phyloP scores from a whole-genome alignment of 2,113 vertebrate genomes.

The Regulus satrapa region DNA sequence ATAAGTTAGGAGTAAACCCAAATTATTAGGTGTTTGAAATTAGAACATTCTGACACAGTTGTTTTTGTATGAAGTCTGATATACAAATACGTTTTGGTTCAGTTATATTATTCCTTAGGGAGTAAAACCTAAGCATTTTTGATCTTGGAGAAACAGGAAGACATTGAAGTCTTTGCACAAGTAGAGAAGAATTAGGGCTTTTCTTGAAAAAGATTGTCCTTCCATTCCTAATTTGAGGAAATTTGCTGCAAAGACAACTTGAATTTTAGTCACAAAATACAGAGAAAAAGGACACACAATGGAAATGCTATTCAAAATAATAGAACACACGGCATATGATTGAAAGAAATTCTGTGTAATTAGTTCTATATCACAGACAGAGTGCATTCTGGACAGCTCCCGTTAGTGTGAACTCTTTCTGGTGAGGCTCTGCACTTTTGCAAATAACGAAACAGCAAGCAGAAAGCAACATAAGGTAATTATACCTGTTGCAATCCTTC shows the following conservation, averaged over 20 bases:
- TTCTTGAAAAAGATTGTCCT: not conserved
- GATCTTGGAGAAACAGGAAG: not conserved
- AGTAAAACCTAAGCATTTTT: not conserved
- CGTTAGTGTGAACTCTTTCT: not conserved
- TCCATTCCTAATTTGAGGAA: not conserved
- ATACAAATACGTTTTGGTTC: not conserved
- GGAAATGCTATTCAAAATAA: not conserved
- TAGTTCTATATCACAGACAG: not conserved
- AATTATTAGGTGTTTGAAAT: not conserved
- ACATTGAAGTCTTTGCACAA: not conserved
- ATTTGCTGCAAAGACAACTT: not conserved
- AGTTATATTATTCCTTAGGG: not conserved
- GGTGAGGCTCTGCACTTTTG: not conserved
- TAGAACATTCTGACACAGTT: not conserved
- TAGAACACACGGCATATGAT: not conserved
- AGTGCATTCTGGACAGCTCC: not conserved
- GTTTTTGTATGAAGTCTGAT: not conserved
- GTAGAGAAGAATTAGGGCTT: not conserved
- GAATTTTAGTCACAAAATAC: not conserved
- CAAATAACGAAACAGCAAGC: not conserved
- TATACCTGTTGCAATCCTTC: conserved; percentile 92
- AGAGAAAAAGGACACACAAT: not conserved
- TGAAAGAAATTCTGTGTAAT: not conserved
- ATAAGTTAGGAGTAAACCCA: not conserved
- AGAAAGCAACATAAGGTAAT: conserved; percentile 59